These are phyloP conservation scores for Drosophila sulfurigaster DNA, from an alignment of 1,140 invertebrate species.

Conservation along the genomic window DNA sequence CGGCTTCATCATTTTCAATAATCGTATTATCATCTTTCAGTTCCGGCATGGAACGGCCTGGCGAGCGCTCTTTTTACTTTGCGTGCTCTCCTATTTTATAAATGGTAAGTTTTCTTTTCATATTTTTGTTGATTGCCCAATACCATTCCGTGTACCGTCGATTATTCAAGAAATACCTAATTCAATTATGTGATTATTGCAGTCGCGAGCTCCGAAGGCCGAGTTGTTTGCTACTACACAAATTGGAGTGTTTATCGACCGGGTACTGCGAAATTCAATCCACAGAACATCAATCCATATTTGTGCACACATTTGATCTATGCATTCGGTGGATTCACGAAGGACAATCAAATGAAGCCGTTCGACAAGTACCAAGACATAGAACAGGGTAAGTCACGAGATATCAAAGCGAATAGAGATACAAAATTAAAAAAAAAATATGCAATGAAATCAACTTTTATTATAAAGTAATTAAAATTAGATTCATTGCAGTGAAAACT, in stretches of 20 bases:
- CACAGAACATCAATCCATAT: slow-evolving; percentile 98
- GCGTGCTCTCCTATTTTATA: slow-evolving; percentile 72
- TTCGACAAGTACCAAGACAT: slow-evolving; percentile 98
- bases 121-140: slow-evolving; percentile 9
- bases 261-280: slow-evolving; percentile 95
- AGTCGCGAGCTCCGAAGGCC: slow-evolving; percentile 86
- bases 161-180: background rate
- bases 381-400: slow-evolving; percentile 91
- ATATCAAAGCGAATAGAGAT: background rate
- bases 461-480: background rate
- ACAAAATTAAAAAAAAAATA: background rate
- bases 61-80: slow-evolving; percentile 79
- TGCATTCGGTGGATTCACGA: slow-evolving; percentile 96
- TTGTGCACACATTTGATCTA: slow-evolving; percentile 98
- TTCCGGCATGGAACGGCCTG: slow-evolving; percentile 82
- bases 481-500: too few relatives aligned
- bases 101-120: slow-evolving; percentile 61
- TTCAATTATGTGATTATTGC: slow-evolving; percentile 8
- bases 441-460: background rate
- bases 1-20: background rate
- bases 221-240: slow-evolving; percentile 96
- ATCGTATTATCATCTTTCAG: slow-evolving; percentile 49
- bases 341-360: slow-evolving; percentile 94
- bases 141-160: background rate
- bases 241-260: slow-evolving; percentile 97